Percentiles rank a stretch among this genome's conserved stretches.
These are phyloP conservation scores for Lasioglossum figueresi DNA, from an alignment of 2,888 invertebrate species.

Conservation along the genomic window DNA sequence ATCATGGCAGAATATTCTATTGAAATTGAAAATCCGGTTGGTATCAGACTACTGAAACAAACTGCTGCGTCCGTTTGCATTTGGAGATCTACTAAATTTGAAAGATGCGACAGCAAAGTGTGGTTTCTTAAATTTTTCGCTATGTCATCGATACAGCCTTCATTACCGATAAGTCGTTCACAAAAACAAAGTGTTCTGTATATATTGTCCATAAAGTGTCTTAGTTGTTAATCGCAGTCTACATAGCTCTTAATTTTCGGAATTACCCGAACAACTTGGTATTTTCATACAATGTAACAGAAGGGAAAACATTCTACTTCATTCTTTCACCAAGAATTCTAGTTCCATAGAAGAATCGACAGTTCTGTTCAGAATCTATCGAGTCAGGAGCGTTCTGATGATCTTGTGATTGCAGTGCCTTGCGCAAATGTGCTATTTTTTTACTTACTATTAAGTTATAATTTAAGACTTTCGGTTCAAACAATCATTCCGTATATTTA, in stretches of 20 bases:
- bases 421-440: slow-evolving; percentile 45
- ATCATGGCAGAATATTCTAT: slow-evolving; percentile 29
- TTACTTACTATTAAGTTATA: slow-evolving; percentile 41
- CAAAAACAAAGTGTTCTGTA: slow-evolving; percentile 74
- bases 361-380: slow-evolving; percentile 37
- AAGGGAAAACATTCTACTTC: slow-evolving; percentile 43
- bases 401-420: slow-evolving; percentile 66
- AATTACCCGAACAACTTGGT: slow-evolving; percentile 46
- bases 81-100: neutral
- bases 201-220: slow-evolving; percentile 76
- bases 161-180: slow-evolving; percentile 58
- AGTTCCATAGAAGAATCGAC: slow-evolving; percentile 32
- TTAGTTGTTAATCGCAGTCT: slow-evolving; percentile 71
- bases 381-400: slow-evolving; percentile 34
- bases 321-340: slow-evolving; percentile 37
- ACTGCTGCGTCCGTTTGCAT: neutral
- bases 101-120: neutral
- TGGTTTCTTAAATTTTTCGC: slow-evolving; percentile 35
- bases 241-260: slow-evolving; percentile 42
- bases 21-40: slow-evolving; percentile 6
- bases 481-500: slow-evolving; percentile 46
- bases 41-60: neutral
- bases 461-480: slow-evolving; percentile 40
- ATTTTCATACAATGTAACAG: slow-evolving; percentile 40
- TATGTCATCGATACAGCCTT: slow-evolving; percentile 37